Base-by-base conservation (phyloP, 2,113 vertebrate species). In the Enhydra lutris region DNA sequence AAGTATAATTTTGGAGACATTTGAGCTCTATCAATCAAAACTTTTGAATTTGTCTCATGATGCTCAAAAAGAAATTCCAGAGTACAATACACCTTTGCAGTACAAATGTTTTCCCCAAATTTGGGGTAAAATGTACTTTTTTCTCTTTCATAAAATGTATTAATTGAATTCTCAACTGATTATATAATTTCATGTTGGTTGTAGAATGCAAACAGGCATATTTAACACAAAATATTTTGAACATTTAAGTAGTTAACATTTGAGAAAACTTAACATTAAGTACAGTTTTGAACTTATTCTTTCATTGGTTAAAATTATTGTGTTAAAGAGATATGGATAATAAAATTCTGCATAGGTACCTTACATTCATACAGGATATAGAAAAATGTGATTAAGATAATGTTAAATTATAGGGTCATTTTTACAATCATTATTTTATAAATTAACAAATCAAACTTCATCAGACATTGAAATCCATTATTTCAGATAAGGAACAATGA, bases 401-500 rank as follows among this genome's bases (percentile, higher is more conserved):
- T 91, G 79, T 94, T 84, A 97, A 96, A 84, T 96, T 96, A 91
- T 78, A 94, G 24, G 87, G 88, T 69, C 73, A 97, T 71, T 97
- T 97, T 97, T 96, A 89, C 61, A 96, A 47, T 94, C 76, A 95
- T 82, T 93, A 42, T 91, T 97, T 84, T 93, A 91, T 92, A 95
- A 73, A 96, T 96, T 98, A 97, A 97, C 96, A 98, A 96, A 96
- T 74, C 63, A 74, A 96, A 90, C 76, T 86, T 96, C 61, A 93
- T 94, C 65, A 92, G 89, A 89, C 34, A 63, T 90, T 96, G 83
- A 94, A 97, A 82, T 97, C 59, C 87, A 97, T 92, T 90, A 92
- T 65, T 94, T 98, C 84, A 95, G 89, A 45, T 73, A 86, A 98
- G n/a, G 80, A 96, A 89, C 67, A 50, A 57, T 1, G 4, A 91